Percentiles rank a stretch among this genome's conserved stretches.
Conservation (phyloP, 2,888 invertebrate genomes). For the Diadegma fenestrale region DNA sequence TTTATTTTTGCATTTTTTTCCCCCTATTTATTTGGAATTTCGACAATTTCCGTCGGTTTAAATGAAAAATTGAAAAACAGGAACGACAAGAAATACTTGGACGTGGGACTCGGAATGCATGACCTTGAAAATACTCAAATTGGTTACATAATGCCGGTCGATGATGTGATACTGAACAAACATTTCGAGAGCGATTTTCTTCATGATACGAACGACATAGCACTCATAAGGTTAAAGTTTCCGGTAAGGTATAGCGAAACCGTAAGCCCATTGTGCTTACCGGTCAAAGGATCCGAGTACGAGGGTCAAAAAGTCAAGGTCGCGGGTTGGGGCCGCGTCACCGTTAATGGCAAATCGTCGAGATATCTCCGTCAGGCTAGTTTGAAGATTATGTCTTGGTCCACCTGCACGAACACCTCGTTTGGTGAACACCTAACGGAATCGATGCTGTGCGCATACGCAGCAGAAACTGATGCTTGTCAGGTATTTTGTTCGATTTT, state of each 20-base stretch:
- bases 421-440: constrained; percentile 84
- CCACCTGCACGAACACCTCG: constrained; percentile 82
- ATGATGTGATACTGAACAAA: constrained; percentile 84
- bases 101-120: constrained; percentile 85
- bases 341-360: constrained; percentile 82
- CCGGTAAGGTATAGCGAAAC: constrained; percentile 85
- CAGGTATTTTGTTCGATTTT: constrained; percentile 84
- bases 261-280: constrained; percentile 87
- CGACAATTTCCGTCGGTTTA: not conserved
- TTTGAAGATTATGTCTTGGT: constrained; percentile 85
- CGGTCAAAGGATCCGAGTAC: constrained; percentile 85
- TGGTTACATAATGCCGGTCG: constrained; percentile 84
- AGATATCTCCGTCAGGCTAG: constrained; percentile 85
- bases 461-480: constrained; percentile 88
- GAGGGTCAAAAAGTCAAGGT: constrained; percentile 84
- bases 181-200: constrained; percentile 85
- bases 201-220: constrained; percentile 87
- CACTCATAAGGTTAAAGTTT: constrained; percentile 85
- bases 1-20: not conserved
- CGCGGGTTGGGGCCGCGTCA: constrained; percentile 87
- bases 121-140: constrained; percentile 82
- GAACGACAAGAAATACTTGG: constrained; percentile 76
- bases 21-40: not conserved
- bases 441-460: constrained; percentile 88
- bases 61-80: constrained; percentile 41